Evolutionary conservation across 1,140 invertebrate species (phyloP).

Genomic region (Daktulosphaira vitifoliae): DNA sequence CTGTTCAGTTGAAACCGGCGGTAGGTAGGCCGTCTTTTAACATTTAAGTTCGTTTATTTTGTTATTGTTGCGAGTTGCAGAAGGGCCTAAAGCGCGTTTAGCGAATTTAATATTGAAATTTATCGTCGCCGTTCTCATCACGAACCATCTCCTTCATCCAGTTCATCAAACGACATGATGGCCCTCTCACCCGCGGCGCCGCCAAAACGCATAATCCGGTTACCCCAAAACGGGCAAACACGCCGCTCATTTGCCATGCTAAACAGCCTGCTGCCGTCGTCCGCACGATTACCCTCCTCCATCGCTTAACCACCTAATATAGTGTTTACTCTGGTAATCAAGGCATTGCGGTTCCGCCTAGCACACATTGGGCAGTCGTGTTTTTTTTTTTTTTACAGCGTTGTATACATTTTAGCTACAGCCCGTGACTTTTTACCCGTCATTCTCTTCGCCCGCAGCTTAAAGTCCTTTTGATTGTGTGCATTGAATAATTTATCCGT

Average conservation of each 20-base stretch:
- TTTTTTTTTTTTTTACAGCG: background rate
- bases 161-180: conserved; percentile 33
- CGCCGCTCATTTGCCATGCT: conserved; percentile 32
- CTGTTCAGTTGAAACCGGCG: no score
- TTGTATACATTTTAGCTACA: background rate
- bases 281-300: conserved; percentile 30
- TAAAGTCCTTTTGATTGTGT: conserved; percentile 2
- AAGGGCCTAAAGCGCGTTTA: no score
- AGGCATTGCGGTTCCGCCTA: conserved; percentile 25
- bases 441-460: background rate
- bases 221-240: conserved; percentile 13
- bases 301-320: conserved; percentile 33
- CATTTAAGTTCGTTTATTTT: no score
- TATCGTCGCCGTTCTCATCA: background rate
- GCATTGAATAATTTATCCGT: conserved; percentile 26
- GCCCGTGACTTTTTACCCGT: conserved; percentile 4
- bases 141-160: background rate
- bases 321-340: conserved; percentile 33
- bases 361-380: background rate
- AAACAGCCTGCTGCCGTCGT: conserved; percentile 23
- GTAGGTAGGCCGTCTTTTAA: no score
- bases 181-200: background rate
- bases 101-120: conserved; percentile 29
- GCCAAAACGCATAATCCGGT: no score
- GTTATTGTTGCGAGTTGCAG: no score